These are phyloP conservation scores for Peromyscus eremicus DNA, from an alignment of 2,797 vertebrate species.

Conservation along the genomic window DNA sequence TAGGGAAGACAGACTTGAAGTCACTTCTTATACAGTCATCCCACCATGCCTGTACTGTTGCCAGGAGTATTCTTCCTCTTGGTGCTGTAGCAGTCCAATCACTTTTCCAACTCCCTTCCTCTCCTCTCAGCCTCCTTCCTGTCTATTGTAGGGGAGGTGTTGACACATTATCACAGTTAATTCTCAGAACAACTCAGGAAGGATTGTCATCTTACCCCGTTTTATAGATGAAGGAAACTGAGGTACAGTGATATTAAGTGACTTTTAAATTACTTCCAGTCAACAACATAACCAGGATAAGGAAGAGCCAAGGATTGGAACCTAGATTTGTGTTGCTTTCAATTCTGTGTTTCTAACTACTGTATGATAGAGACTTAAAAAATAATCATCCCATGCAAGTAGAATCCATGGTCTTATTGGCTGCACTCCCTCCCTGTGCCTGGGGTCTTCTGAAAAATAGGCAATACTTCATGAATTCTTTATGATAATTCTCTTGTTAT, in stretches of 20 bases:
- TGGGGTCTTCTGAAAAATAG: conserved; percentile 58
- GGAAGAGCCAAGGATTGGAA: conserved; percentile 65
- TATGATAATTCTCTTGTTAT: conserved; percentile 64
- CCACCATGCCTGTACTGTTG: neutral
- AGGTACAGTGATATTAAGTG: conserved; percentile 73
- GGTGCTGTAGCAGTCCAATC: neutral
- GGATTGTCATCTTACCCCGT: conserved; percentile 46
- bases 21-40: neutral
- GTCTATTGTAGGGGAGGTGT: conserved; percentile 49
- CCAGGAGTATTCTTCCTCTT: neutral
- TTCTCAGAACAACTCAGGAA: conserved; percentile 69
- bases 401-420: conserved; percentile 26
- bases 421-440: conserved; percentile 16
- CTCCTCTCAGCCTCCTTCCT: conserved; percentile 26
- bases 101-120: conserved; percentile 2
- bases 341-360: conserved; percentile 61
- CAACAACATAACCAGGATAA: conserved; percentile 56
- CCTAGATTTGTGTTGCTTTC: conserved; percentile 62
- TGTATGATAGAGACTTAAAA: conserved; percentile 51
- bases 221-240: conserved; percentile 73
- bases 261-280: conserved; percentile 72
- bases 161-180: conserved; percentile 66
- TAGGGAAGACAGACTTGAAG: neutral
- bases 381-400: neutral
- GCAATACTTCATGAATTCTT: conserved; percentile 66